Conservation (phyloP, 2,888 invertebrate genomes). For the Corythucha ciliata region DNA sequence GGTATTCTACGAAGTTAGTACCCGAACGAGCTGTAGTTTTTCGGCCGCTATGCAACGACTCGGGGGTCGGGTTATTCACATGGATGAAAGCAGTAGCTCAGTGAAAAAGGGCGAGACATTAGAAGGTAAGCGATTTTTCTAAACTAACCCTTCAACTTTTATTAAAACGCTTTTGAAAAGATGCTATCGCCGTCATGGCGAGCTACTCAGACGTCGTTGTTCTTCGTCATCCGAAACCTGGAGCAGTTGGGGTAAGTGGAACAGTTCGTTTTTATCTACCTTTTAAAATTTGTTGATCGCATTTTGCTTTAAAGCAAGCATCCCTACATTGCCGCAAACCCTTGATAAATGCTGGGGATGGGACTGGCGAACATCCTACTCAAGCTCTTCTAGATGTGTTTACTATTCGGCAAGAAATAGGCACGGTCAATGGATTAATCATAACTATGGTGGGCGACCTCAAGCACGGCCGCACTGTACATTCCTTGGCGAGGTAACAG, state of each 20-base stretch:
- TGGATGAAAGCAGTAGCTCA: constrained; percentile 84
- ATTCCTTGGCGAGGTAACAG: constrained; percentile 73
- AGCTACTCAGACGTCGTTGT: constrained; percentile 91
- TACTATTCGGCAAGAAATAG: constrained; percentile 97
- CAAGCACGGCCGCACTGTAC: constrained; percentile 95
- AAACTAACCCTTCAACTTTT: neutral
- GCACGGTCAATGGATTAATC: constrained; percentile 93
- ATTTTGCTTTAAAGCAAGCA: constrained; percentile 53
- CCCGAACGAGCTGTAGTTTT: constrained; percentile 92
- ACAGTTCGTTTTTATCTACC: neutral
- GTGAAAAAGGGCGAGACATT: constrained; percentile 94
- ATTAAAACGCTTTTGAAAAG: constrained; percentile 39
- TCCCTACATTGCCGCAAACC: constrained; percentile 77
- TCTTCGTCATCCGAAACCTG: constrained; percentile 84
- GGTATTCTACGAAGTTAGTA: constrained; percentile 96
- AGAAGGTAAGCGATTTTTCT: constrained; percentile 49
- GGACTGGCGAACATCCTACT: constrained; percentile 93
- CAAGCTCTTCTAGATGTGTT: constrained; percentile 96
- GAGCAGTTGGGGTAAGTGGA: constrained; percentile 70
- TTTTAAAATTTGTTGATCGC: neutral
- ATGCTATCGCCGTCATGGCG: constrained; percentile 77
- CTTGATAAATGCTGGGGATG: constrained; percentile 97
- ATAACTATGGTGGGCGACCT: constrained; percentile 98
- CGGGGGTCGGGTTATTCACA: constrained; percentile 84
- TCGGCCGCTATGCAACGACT: constrained; percentile 92